phyloP scores from a whole-genome alignment of 2,888 invertebrate species.

The Leptopilina drosophilae region DNA sequence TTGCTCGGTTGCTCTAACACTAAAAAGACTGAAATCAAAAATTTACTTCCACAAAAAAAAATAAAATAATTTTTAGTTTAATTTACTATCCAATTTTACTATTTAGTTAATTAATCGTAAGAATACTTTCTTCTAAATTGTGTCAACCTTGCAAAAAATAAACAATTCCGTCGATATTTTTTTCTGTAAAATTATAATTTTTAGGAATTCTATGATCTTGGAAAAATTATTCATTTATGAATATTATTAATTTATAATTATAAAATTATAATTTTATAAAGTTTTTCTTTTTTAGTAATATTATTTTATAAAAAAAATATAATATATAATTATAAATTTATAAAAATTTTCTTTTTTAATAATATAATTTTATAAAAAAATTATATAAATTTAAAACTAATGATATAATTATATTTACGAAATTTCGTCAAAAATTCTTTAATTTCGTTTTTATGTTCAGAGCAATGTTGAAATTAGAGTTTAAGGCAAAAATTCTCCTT shows the following conservation, averaged over 20 bases:
- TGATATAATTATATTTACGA: too few species aligned
- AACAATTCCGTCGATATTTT: background rate
- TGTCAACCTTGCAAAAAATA: constrained; percentile 1
- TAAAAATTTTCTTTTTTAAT: too few species aligned
- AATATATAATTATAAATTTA: too few species aligned
- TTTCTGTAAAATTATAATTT: constrained; percentile 14
- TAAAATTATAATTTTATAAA: too few species aligned
- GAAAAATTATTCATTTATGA: background rate
- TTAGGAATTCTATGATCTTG: background rate
- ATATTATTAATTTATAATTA: too few species aligned
- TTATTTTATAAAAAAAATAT: too few species aligned
- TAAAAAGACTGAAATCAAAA: constrained; percentile 9
- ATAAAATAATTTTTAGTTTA: too few species aligned
- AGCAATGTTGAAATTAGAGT: background rate
- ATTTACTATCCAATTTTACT: too few species aligned
- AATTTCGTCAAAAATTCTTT: background rate
- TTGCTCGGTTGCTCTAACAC: constrained; percentile 10
- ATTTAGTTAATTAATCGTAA: background rate
- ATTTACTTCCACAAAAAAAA: background rate
- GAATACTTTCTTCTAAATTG: background rate
- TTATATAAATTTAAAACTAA: too few species aligned
- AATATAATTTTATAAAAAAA: too few species aligned
- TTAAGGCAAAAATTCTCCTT: background rate
- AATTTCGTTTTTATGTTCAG: background rate
- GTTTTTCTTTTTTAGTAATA: too few species aligned